These are phyloP conservation scores for Moxostoma hubbsi DNA, from an alignment of 2,797 vertebrate genomes.

Conservation along the genomic window DNA sequence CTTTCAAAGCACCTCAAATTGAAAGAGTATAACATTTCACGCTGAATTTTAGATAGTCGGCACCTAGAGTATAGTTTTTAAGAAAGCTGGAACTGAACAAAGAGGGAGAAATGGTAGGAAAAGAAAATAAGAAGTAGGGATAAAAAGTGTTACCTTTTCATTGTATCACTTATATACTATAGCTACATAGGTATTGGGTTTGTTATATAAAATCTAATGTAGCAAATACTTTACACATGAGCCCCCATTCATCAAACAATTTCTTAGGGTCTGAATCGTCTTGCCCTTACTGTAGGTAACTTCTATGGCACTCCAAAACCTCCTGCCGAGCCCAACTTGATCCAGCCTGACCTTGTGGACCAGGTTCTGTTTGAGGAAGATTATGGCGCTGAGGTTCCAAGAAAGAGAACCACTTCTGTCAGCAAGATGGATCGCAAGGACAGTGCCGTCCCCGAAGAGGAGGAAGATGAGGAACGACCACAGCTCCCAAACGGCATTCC, in stretches of 20 bases:
- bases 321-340: constrained; percentile 93
- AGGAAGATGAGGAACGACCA: constrained; percentile 91
- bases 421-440: constrained; percentile 98
- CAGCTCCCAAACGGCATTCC: constrained; percentile 80
- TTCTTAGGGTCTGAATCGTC: background rate
- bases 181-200: background rate
- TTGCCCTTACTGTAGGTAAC: constrained; percentile 79
- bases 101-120: background rate
- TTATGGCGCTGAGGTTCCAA: constrained; percentile 91
- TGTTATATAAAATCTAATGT: constrained; percentile 13
- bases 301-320: constrained; percentile 98
- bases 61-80: constrained; percentile 17
- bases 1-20: constrained; percentile 68
- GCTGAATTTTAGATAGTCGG: constrained; percentile 36
- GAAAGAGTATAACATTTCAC: constrained; percentile 70
- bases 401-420: constrained; percentile 95
- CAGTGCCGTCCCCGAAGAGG: constrained; percentile 93
- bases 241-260: too few relatives aligned
- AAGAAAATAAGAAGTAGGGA: constrained; percentile 2
- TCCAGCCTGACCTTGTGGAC: constrained; percentile 95
- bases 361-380: constrained; percentile 97
- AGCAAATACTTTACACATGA: background rate
- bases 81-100: constrained; percentile 7
- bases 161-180: background rate
- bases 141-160: background rate